Evolutionary conservation across 2,888 invertebrate genomes (phyloP).

Genomic region (Pammene fasciana): DNA sequence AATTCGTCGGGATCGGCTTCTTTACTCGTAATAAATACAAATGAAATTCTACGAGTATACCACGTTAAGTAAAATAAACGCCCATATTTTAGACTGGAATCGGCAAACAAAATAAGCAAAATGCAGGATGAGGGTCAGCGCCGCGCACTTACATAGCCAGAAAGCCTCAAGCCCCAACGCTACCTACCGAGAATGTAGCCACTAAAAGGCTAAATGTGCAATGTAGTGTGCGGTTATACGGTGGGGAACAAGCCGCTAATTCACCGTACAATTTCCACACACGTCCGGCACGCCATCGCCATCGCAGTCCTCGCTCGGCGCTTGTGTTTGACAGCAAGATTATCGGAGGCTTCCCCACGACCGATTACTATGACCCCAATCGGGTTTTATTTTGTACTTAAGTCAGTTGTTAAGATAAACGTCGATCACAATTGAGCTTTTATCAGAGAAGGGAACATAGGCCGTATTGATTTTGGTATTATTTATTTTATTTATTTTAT

Average conservation of each 20-base stretch:
- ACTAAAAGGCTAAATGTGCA: slow-evolving; percentile 17
- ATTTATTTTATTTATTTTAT: no score
- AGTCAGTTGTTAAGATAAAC: slow-evolving; percentile 28
- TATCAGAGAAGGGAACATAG: background rate
- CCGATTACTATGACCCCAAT: slow-evolving; percentile 63
- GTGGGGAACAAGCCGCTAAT: slow-evolving; percentile 2
- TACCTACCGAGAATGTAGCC: background rate
- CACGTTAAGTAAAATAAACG: no score
- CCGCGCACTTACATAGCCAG: background rate
- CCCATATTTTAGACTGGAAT: no score
- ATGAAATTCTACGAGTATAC: no score
- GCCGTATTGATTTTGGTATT: slow-evolving; percentile 11
- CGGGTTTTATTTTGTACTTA: slow-evolving; percentile 47
- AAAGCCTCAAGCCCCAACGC: background rate
- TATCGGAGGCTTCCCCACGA: slow-evolving; percentile 66
- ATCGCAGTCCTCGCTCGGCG: slow-evolving; percentile 57
- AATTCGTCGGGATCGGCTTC: no score
- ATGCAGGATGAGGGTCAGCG: background rate
- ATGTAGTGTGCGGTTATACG: background rate
- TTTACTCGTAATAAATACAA: no score
- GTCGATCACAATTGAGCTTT: slow-evolving; percentile 23
- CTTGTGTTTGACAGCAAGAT: slow-evolving; percentile 72
- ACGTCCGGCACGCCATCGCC: slow-evolving; percentile 51
- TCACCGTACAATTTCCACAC: slow-evolving; percentile 46
- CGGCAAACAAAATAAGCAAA: background rate